A percentile compares a stretch with the other conserved stretches of the same genome.
phyloP scores from a whole-genome alignment of 2,888 invertebrate species.

The Cylloceria caligata region DNA sequence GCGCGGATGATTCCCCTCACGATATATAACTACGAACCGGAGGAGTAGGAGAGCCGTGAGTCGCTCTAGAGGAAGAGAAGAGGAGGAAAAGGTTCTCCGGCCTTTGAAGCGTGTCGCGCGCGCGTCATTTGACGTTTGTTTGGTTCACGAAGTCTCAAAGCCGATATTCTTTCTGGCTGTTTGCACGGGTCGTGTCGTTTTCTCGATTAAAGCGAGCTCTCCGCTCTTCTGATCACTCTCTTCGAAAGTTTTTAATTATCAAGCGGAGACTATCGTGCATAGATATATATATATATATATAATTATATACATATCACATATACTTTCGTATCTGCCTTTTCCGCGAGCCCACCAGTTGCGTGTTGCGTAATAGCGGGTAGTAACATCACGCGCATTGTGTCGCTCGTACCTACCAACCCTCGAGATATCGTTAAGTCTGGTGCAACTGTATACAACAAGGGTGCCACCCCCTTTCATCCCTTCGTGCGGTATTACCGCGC shows the following conservation, averaged over 20 bases:
- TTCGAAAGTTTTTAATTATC: neutral
- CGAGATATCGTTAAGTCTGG: conserved; percentile 5
- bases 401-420: neutral
- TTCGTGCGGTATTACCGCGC: neutral
- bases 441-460: conserved; percentile 2
- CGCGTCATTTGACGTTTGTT: conserved; percentile 59
- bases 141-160: conserved; percentile 34
- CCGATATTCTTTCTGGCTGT: conserved; percentile 20
- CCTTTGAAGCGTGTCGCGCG: conserved; percentile 48
- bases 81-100: conserved; percentile 28
- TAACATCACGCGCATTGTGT: conserved; percentile 32
- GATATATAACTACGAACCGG: conserved; percentile 18
- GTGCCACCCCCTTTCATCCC: neutral
- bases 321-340: neutral
- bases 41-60: conserved; percentile 30
- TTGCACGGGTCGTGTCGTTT: neutral
- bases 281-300: neutral
- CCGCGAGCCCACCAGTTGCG: conserved; percentile 82
- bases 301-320: neutral
- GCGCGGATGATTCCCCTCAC: conserved; percentile 53
- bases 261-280: neutral
- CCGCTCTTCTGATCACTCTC: neutral
- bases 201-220: conserved; percentile 1
- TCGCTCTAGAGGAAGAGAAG: conserved; percentile 9
- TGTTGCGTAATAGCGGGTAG: conserved; percentile 78